Conservation (phyloP, 1,140 invertebrate genomes). For the Ladona fulva region DNA sequence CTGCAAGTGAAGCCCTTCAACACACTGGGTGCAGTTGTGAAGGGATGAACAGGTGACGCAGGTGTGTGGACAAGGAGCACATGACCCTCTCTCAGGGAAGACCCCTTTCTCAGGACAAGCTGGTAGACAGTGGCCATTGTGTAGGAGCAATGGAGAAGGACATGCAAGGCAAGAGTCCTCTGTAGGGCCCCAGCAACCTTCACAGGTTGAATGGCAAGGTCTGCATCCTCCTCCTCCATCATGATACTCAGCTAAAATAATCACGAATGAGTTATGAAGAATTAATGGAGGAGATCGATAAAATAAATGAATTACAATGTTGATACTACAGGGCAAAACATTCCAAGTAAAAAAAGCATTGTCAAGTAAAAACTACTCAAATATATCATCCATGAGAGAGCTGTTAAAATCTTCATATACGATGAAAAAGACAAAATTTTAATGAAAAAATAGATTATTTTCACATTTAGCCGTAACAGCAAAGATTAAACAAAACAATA, state of each 20-base stretch:
- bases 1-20: slow-evolving; percentile 56
- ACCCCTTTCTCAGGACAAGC: slow-evolving; percentile 57
- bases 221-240: slow-evolving; percentile 52
- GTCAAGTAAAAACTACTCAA: no score
- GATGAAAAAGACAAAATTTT: no score
- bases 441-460: not conserved
- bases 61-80: slow-evolving; percentile 65
- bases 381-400: no score
- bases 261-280: not conserved
- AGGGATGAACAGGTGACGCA: slow-evolving; percentile 65
- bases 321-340: no score
- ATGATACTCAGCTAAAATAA: slow-evolving; percentile 52
- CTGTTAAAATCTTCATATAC: no score
- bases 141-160: slow-evolving; percentile 50
- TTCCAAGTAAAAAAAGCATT: no score
- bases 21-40: slow-evolving; percentile 67
- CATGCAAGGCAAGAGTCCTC: slow-evolving; percentile 60
- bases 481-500: no score
- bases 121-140: slow-evolving; percentile 56
- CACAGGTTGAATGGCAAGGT: slow-evolving; percentile 58
- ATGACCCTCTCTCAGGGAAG: slow-evolving; percentile 52
- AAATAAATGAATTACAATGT: no score
- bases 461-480: no score
- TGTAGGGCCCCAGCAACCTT: slow-evolving; percentile 57
- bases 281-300: not conserved